Base-by-base conservation (phyloP, 1,140 invertebrate genomes). In the Steinernema feltiae region DNA sequence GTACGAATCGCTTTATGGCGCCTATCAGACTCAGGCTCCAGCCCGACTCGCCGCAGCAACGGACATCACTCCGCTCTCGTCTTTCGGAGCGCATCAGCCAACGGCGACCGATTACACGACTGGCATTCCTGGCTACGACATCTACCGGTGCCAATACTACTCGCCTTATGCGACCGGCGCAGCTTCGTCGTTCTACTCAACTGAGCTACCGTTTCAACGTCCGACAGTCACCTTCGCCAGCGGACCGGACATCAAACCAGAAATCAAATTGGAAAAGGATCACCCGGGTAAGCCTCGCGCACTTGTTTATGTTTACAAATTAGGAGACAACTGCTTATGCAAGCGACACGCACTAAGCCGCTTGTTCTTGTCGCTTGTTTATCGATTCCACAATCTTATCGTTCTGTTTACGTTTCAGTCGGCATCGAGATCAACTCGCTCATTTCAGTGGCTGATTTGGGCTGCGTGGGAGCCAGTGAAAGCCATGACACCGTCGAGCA, bases 181-280 rank as follows among this genome's bases (percentile, higher is more conserved):
- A 1, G 18, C 30, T 27, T 17, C 30, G 15, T 77, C 24, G 27
- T 71, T 77, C 73, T 76, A 76, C 74, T 31, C 74, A 2, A 27
- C 53, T 24, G 24, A 3, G 15, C 35, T 76, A 30, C 74, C 74
- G 27, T 35, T 63, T 18, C 70, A 74, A 1, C 73, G 74, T 21
- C 30, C 72, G 12, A 27, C 73, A n/a, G n/a, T n/a, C 24, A 48
- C 73, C 18, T 76, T 76, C 32, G 27, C 73, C 24, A 27, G n/a
- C 21, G 27, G 41, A 17, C 53, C 18, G 24, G 74, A 32, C 24
- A 12, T 21, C 30, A 76, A 73, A 1, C 21, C 27, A 15, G 32
- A 35, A 73, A 73, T 76, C 32, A 76, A 76, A 1, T 18, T 35
- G 17, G 74, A 76, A 41, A 75, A 76, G 72, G 72, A 76, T 75